Percentiles rank a stretch among this genome's conserved stretches.
Evolutionary conservation across 2,113 vertebrate genomes (phyloP).

Genomic region (Chaenocephalus aceratus): DNA sequence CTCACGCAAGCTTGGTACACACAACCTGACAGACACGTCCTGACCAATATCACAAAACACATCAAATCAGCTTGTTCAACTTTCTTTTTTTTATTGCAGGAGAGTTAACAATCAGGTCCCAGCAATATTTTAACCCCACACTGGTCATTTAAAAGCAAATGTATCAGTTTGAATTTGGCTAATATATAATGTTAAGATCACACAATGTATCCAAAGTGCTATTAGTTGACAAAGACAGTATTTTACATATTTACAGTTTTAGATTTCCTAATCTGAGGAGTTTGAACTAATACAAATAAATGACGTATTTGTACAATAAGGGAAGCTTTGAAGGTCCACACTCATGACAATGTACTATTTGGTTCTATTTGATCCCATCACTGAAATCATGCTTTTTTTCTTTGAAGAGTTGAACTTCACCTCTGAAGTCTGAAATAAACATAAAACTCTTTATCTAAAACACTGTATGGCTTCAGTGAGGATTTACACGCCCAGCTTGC

Average conservation of each 20-base stretch:
- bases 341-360: constrained; percentile 39
- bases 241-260: constrained; percentile 74
- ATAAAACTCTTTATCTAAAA: constrained; percentile 15
- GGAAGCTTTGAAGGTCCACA: constrained; percentile 50
- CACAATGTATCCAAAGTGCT: constrained; percentile 54
- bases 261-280: constrained; percentile 36
- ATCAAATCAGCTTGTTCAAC: constrained; percentile 43
- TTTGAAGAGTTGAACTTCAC: constrained; percentile 2
- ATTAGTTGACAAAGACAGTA: constrained; percentile 51
- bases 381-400: constrained; percentile 24
- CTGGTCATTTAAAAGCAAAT: constrained; percentile 26
- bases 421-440: constrained; percentile 2
- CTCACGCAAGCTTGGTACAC: constrained; percentile 70
- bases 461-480: constrained; percentile 11
- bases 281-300: constrained; percentile 61
- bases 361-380: constrained; percentile 44
- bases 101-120: constrained; percentile 51
- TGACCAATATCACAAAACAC: constrained; percentile 34
- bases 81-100: constrained; percentile 62
- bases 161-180: constrained; percentile 43
- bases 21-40: constrained; percentile 51
- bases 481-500: constrained; percentile 12
- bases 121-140: constrained; percentile 22
- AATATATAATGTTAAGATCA: constrained; percentile 34
- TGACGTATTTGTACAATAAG: constrained; percentile 52